Percentiles rank a stretch among this genome's conserved stretches.
These are phyloP conservation scores for Ornithoptera alexandrae DNA, from an alignment of 2,888 invertebrate genomes.

Conservation along the genomic window DNA sequence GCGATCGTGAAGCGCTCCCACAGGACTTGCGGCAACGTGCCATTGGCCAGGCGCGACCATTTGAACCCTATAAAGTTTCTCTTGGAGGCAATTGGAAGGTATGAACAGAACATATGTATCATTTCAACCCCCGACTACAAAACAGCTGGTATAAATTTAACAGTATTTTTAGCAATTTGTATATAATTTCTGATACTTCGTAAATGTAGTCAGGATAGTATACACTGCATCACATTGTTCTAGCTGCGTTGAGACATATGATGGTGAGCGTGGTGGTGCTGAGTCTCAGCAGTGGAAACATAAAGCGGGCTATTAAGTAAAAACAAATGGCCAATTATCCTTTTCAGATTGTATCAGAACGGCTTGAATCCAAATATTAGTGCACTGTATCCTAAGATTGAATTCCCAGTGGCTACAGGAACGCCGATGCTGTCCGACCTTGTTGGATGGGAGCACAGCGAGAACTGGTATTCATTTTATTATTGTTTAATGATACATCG, in stretches of 20 bases:
- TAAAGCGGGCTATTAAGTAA: too few species aligned
- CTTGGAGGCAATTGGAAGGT: constrained; percentile 81
- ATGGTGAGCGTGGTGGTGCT: too few species aligned
- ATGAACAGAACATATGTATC: constrained; percentile 32
- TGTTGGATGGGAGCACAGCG: constrained; percentile 89
- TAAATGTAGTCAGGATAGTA: too few species aligned
- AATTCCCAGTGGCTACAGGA: constrained; percentile 90
- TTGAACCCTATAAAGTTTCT: constrained; percentile 79
- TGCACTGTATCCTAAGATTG: constrained; percentile 84
- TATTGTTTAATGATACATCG: not conserved
- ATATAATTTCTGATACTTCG: too few species aligned
- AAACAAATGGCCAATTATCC: too few species aligned
- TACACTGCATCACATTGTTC: too few species aligned
- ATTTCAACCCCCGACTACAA: too few species aligned
- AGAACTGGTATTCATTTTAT: constrained; percentile 74
- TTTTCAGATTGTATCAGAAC: constrained; percentile 82
- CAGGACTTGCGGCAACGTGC: constrained; percentile 82
- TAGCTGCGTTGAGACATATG: too few species aligned
- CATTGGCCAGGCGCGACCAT: constrained; percentile 84
- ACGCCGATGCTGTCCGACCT: constrained; percentile 89
- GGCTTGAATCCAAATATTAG: constrained; percentile 86
- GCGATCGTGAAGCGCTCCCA: constrained; percentile 89
- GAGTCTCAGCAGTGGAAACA: too few species aligned
- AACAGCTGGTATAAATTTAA: too few species aligned
- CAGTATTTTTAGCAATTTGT: too few species aligned